These are phyloP conservation scores for Drosophila neonasuta DNA, from an alignment of 2,888 invertebrate genomes.

Conservation along the genomic window DNA sequence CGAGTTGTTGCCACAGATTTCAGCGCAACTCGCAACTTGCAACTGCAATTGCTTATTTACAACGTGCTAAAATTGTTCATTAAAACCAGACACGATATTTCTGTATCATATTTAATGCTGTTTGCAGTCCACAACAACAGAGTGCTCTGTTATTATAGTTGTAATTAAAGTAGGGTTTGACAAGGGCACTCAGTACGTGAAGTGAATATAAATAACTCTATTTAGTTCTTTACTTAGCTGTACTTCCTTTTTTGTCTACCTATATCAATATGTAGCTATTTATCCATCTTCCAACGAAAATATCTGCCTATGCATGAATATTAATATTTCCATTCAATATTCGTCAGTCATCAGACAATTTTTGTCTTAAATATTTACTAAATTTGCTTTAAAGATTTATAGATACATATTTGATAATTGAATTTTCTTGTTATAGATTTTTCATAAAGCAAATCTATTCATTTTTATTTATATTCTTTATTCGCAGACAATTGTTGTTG, in stretches of 20 bases:
- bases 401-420: too few species aligned
- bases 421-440: too few species aligned
- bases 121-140: slow-evolving; percentile 2
- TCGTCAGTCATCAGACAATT: too few species aligned
- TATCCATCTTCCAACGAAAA: too few species aligned
- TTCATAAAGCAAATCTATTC: too few species aligned
- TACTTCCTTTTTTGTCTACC: neutral
- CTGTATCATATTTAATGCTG: slow-evolving; percentile 50
- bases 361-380: too few species aligned
- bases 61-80: slow-evolving; percentile 63
- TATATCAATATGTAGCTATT: neutral
- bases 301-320: too few species aligned
- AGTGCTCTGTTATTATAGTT: neutral
- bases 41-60: slow-evolving; percentile 63
- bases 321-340: too few species aligned
- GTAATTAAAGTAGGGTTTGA: neutral
- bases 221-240: neutral
- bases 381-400: too few species aligned
- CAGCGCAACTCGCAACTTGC: slow-evolving; percentile 1
- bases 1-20: slow-evolving; percentile 28
- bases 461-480: too few species aligned
- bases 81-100: slow-evolving; percentile 62
- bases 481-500: too few species aligned
- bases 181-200: neutral
- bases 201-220: neutral